A percentile compares a stretch with the other conserved stretches of the same genome.
Conservation (phyloP, 2,888 invertebrate genomes). For the Leucophenga maculata region DNA sequence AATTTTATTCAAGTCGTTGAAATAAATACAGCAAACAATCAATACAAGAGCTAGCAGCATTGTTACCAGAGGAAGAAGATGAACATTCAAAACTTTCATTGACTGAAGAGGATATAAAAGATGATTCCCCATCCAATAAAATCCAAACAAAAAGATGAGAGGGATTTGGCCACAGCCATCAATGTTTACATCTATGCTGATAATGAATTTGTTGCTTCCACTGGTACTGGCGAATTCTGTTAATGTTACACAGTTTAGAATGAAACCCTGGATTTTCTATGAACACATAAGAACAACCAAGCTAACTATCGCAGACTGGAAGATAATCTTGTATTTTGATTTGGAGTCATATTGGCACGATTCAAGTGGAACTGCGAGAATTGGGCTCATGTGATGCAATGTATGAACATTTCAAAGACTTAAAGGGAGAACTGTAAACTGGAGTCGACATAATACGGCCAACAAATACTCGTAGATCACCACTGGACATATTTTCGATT, state of each 20-base stretch:
- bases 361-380: background rate
- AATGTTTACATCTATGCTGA: background rate
- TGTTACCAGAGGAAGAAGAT: background rate
- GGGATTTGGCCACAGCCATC: background rate
- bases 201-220: background rate
- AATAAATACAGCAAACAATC: background rate
- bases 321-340: background rate
- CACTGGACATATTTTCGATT: constrained; percentile 28
- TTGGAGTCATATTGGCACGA: background rate
- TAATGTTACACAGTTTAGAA: background rate
- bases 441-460: background rate
- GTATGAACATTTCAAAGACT: background rate
- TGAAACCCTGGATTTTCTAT: background rate
- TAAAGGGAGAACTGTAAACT: background rate
- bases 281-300: background rate
- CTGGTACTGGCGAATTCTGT: background rate
- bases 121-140: background rate
- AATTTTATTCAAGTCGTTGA: background rate
- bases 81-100: background rate
- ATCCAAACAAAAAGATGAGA: background rate
- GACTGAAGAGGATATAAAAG: background rate
- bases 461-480: background rate
- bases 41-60: background rate
- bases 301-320: background rate
- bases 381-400: background rate